Evolutionary conservation across 1,140 invertebrate genomes (phyloP), one percentile per base, ranked within the genome.

Genomic region (Mamestra configurata): DNA sequence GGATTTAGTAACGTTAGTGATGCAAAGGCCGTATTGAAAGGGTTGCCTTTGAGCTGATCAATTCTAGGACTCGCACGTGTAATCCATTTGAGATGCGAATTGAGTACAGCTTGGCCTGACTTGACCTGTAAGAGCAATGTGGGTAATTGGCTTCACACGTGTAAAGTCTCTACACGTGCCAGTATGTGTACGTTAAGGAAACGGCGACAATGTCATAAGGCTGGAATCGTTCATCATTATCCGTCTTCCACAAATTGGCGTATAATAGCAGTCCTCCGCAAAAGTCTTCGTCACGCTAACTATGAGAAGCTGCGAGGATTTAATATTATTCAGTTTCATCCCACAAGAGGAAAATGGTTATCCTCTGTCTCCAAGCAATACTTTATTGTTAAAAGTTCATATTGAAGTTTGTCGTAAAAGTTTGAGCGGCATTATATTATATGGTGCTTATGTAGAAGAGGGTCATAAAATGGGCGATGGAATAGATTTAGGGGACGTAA

Each of bases 371-470:
- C 20, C 35, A 0, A 59, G 13, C 20, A 57, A 75, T 59, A 40
- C 57, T 40, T 75, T 75, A 75, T 59, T 43, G 71, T 59, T 3
- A 31, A 57, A 59, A 27, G 3, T 75, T 75, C 53, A 59, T 75
- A 75, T 75, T 20, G 11, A 49, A 70, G 13, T 59, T 27, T 59
- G 13, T 11, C 10, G 43, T 1, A 24, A 24, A 75, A 75, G 35
- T 40, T 73, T 55, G 31, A 49, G 13, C 43, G 2, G 66, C 24
- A 51, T 49, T 15, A 70, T 51, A 51, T 51, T 70, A 27, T 49
- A 15, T 11, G 40, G 40, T 20, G 43, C 66, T 70, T 70, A 70
- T 73, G 51, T 57, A 18, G 57, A 55, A 73, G 8, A 13, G 53
- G 53, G 20, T 22, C 20, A 27, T 75, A 46, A 75, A 59, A 59